phyloP scores from a whole-genome alignment of 2,113 vertebrate genomes.

The Mellivora capensis region DNA sequence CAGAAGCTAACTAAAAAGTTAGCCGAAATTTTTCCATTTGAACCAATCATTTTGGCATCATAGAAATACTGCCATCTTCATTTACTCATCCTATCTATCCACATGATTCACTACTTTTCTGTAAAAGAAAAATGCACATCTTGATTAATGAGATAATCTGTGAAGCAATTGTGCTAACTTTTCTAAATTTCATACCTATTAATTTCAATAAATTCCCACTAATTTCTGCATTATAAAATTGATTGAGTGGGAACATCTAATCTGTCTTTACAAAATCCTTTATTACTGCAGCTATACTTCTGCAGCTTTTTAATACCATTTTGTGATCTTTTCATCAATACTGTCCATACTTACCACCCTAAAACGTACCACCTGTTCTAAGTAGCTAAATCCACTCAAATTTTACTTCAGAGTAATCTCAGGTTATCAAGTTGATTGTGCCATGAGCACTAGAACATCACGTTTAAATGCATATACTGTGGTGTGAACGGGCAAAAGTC shows the following conservation, averaged over 20 bases:
- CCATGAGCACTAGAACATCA: background rate
- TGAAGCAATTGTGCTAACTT: conserved; percentile 56
- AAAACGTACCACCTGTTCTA: background rate
- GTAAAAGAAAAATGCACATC: conserved; percentile 56
- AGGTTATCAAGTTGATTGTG: background rate
- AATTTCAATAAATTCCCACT: conserved; percentile 62
- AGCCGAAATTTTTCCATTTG: background rate
- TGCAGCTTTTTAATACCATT: background rate
- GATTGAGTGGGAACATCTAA: conserved; percentile 60
- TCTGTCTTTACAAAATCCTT: conserved; percentile 54
- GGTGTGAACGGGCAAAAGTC: background rate
- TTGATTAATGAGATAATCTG: conserved; percentile 68
- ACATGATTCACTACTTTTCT: conserved; percentile 57
- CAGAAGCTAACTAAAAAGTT: background rate
- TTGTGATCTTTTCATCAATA: conserved; percentile 32
- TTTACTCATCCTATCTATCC: conserved; percentile 12
- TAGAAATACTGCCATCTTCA: background rate
- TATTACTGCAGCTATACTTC: conserved; percentile 31
- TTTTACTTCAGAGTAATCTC: background rate
- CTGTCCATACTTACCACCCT: background rate
- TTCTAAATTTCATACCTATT: conserved; percentile 69
- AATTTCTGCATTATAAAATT: conserved; percentile 64
- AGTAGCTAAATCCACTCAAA: background rate
- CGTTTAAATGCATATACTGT: background rate
- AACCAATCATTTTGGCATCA: background rate